Evolutionary conservation across 2,797 vertebrate species (phyloP), one percentile per base, ranked within the genome.

Genomic region (Acanthurus lineatus): DNA sequence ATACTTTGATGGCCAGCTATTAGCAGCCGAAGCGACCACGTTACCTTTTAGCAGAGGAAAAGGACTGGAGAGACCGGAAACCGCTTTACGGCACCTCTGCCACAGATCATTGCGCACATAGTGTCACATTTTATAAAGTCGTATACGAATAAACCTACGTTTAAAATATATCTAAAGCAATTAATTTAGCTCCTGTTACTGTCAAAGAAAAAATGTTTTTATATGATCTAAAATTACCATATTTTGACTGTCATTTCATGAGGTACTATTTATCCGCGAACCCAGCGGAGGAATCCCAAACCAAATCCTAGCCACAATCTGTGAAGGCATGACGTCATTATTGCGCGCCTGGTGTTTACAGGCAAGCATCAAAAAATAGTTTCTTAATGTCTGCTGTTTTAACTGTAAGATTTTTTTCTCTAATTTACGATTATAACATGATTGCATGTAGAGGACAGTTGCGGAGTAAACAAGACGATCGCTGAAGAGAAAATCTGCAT

Each of bases 21-120:
- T 61, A 72, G 64, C 89, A 16, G 66, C 62, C 22, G 88, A 81
- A 6, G 6, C 70, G 92, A 96, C 91, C 95, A 96, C 95, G 95
- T 95, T 96, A 96, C 95, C 96, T 96, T 95, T 88, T 87, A 88
- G 90, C 93, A 86, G 84, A 90, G 91, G 92, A 94, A 96, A 89
- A 94, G 95, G 89, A 91, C 82, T 60, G 58, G 90, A 89, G 91
- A 95, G 90, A 81, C 76, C 93, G 89, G 91, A 95, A 94, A 58
- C 87, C 90, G 84, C 44, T 65, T 92, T 85, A 94, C 92, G 73
- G 32, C 19, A 35, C 49, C 48, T 74, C 38, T 83, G 51, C 64
- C 38, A 76, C 32, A 92, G 68, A 94, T 95, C 80, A 67, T 0
- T 94, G 48, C 92, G 93, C 82, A 0, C 0, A 1, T 0, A 19